phyloP scores from a whole-genome alignment of 2,113 vertebrate species.

The Dasyornis broadbenti region DNA sequence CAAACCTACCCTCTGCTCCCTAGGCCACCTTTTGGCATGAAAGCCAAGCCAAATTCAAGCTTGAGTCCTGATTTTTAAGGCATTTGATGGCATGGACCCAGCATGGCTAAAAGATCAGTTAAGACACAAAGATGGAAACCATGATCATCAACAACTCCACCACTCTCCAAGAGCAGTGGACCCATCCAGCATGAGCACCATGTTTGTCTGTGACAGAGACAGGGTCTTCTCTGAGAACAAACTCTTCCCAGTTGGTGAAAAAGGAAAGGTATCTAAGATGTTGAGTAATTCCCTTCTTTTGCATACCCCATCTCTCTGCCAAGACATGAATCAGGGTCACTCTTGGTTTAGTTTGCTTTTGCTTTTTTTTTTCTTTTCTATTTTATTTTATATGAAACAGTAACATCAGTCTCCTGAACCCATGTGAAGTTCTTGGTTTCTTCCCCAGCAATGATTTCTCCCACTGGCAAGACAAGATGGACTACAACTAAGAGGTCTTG shows the following conservation, averaged over 20 bases:
- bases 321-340: background rate
- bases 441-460: background rate
- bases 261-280: background rate
- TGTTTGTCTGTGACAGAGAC: background rate
- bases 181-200: background rate
- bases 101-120: background rate
- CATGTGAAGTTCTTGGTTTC: background rate
- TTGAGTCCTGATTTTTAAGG: background rate
- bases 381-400: background rate
- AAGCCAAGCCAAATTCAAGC: background rate
- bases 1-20: background rate
- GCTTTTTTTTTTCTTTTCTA: background rate
- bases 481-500: background rate
- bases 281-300: conserved; percentile 12
- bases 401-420: background rate
- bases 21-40: background rate
- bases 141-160: background rate
- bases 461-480: background rate
- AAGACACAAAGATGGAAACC: background rate
- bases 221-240: background rate
- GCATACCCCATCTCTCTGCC: background rate
- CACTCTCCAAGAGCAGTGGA: background rate
- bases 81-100: background rate
- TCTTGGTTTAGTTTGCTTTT: background rate
- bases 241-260: background rate